phyloP scores from a whole-genome alignment of 2,888 invertebrate genomes.

The Euphydryas editha region DNA sequence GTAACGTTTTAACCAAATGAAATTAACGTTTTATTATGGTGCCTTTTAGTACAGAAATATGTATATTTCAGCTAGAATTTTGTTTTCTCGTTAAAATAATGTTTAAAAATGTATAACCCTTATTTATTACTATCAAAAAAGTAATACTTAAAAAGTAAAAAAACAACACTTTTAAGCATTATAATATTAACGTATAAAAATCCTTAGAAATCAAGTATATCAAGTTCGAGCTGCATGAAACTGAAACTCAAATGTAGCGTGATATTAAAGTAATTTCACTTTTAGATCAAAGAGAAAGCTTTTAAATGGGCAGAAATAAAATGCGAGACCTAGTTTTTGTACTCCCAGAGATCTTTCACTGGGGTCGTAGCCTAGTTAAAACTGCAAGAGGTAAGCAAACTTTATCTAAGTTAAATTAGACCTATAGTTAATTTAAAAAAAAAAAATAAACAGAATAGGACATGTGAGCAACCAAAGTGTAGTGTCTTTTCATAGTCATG shows the following conservation, averaged over 20 bases:
- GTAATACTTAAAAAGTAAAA: background rate
- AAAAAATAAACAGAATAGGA: background rate
- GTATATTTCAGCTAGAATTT: too few relatives aligned
- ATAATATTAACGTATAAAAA: background rate
- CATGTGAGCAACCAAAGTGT: background rate
- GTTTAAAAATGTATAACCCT: background rate
- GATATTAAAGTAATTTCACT: slow-evolving; percentile 41
- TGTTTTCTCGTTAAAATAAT: background rate
- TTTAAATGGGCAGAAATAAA: slow-evolving; percentile 38
- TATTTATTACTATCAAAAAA: background rate
- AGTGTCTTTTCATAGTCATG: too few relatives aligned
- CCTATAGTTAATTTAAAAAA: background rate
- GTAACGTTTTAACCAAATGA: too few relatives aligned
- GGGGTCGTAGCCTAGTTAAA: slow-evolving; percentile 37
- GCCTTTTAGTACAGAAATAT: too few relatives aligned
- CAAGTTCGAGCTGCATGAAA: slow-evolving; percentile 20
- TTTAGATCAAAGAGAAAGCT: slow-evolving; percentile 41
- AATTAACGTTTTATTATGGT: too few relatives aligned
- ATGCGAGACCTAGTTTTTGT: slow-evolving; percentile 39
- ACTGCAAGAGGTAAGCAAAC: slow-evolving; percentile 27
- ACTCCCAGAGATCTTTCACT: slow-evolving; percentile 29
- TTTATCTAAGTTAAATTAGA: slow-evolving; percentile 25
- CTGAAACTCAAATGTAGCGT: slow-evolving; percentile 37
- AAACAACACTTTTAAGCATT: background rate
- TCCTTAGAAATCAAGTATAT: slow-evolving; percentile 12